These are phyloP conservation scores for Dryadula phaetusa DNA, from an alignment of 2,888 invertebrate species.

Conservation along the genomic window DNA sequence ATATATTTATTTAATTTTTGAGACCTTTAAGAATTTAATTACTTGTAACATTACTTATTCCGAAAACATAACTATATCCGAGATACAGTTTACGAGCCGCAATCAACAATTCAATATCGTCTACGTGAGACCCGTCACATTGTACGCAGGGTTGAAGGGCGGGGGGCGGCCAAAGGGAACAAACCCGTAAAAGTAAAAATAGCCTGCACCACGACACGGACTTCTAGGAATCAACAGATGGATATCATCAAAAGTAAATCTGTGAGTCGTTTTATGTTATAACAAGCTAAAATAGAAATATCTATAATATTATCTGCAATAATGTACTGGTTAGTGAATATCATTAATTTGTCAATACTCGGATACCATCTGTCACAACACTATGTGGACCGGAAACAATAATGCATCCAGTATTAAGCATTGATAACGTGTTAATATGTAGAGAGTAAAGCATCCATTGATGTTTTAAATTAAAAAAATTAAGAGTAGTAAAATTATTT, in stretches of 20 bases:
- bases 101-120: slow-evolving; percentile 45
- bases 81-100: slow-evolving; percentile 36
- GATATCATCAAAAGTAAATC: slow-evolving; percentile 33
- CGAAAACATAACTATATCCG: not conserved
- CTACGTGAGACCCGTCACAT: slow-evolving; percentile 47
- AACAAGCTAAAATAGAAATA: not conserved
- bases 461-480: slow-evolving; percentile 30
- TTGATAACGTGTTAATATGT: slow-evolving; percentile 43
- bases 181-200: slow-evolving; percentile 81
- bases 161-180: slow-evolving; percentile 62
- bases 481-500: slow-evolving; percentile 16
- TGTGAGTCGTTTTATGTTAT: slow-evolving; percentile 12
- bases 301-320: not conserved
- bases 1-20: not conserved
- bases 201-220: slow-evolving; percentile 62
- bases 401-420: slow-evolving; percentile 60
- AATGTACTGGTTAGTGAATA: slow-evolving; percentile 30
- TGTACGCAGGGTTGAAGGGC: slow-evolving; percentile 51
- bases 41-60: not conserved
- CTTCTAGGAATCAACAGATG: slow-evolving; percentile 44
- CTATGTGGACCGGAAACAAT: slow-evolving; percentile 68
- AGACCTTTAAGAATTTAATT: not conserved
- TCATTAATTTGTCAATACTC: slow-evolving; percentile 44
- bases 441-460: slow-evolving; percentile 46
- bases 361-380: slow-evolving; percentile 75